Evolutionary conservation across 2,888 invertebrate genomes (phyloP).

Genomic region (Glaucopsyche alexis): DNA sequence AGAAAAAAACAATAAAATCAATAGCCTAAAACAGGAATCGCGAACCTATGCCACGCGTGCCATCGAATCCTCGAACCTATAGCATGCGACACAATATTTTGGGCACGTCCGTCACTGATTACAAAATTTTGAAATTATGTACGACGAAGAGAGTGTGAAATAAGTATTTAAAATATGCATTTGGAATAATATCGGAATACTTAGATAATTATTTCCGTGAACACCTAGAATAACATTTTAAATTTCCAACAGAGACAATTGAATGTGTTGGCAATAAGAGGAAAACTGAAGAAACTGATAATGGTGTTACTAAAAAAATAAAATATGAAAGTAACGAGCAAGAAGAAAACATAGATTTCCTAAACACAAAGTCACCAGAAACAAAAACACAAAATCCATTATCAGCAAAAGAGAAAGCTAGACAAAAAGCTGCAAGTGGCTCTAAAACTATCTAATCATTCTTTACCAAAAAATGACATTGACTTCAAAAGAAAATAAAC

Average conservation of each 20-base stretch:
- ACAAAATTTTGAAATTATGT: too few relatives aligned
- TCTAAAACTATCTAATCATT: slow-evolving; percentile 90
- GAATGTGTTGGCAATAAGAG: slow-evolving; percentile 74
- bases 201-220: slow-evolving; percentile 84
- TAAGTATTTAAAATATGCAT: slow-evolving; percentile 87
- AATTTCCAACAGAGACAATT: slow-evolving; percentile 81
- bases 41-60: too few relatives aligned
- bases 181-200: slow-evolving; percentile 90
- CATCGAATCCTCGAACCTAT: too few relatives aligned
- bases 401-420: slow-evolving; percentile 86
- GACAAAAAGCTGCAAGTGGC: slow-evolving; percentile 88
- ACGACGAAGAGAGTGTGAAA: too few relatives aligned
- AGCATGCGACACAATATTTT: too few relatives aligned
- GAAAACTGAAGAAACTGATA: slow-evolving; percentile 70
- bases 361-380: slow-evolving; percentile 59
- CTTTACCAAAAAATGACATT: slow-evolving; percentile 80
- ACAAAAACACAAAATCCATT: slow-evolving; percentile 75
- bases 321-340: slow-evolving; percentile 58
- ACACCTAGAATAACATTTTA: slow-evolving; percentile 82
- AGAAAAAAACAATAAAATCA: too few relatives aligned
- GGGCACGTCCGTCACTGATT: too few relatives aligned
- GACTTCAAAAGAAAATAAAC: not conserved
- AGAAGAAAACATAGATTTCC: slow-evolving; percentile 58
- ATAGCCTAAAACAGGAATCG: too few relatives aligned
- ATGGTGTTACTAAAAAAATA: slow-evolving; percentile 57